phyloP scores from a whole-genome alignment of 2,113 vertebrate species.

The Nettapus auritus region DNA sequence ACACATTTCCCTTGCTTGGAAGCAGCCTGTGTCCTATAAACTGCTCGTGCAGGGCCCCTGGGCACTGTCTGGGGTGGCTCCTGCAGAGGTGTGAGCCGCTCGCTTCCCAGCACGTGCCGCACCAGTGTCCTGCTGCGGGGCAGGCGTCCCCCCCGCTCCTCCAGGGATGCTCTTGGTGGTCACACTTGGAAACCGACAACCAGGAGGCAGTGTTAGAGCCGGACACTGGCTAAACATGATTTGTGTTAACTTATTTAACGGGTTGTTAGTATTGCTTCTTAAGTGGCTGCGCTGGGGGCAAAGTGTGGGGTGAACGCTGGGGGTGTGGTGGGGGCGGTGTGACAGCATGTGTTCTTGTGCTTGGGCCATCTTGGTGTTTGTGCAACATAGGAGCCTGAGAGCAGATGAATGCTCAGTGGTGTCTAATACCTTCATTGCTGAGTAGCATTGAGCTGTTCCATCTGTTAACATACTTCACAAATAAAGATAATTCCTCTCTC shows the following conservation, averaged over 20 bases:
- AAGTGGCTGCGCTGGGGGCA: background rate
- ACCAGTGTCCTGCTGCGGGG: rapidly evolving
- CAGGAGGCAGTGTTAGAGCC: background rate
- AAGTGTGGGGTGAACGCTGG: background rate
- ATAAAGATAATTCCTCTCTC: slow-evolving; percentile 65
- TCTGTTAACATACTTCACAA: slow-evolving; percentile 60
- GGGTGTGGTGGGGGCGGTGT: background rate
- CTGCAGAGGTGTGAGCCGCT: background rate
- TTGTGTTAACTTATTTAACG: background rate
- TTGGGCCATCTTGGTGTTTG: background rate
- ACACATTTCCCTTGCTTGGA: background rate
- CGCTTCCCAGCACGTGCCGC: rapidly evolving
- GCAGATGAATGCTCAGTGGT: background rate
- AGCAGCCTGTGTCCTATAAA: rapidly evolving
- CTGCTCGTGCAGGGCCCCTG: rapidly evolving
- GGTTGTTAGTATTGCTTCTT: background rate
- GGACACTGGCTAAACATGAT: background rate
- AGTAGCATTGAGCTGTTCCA: slow-evolving; percentile 22
- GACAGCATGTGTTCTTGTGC: background rate
- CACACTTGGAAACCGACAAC: background rate
- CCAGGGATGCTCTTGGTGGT: background rate
- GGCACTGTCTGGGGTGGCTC: background rate
- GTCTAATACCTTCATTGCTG: slow-evolving; percentile 4
- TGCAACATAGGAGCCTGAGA: background rate
- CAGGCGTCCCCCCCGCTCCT: background rate